Percentiles rank a stretch among this genome's conserved stretches.
Evolutionary conservation across 2,888 invertebrate species (phyloP).

Genomic region (Drosophila falleni): DNA sequence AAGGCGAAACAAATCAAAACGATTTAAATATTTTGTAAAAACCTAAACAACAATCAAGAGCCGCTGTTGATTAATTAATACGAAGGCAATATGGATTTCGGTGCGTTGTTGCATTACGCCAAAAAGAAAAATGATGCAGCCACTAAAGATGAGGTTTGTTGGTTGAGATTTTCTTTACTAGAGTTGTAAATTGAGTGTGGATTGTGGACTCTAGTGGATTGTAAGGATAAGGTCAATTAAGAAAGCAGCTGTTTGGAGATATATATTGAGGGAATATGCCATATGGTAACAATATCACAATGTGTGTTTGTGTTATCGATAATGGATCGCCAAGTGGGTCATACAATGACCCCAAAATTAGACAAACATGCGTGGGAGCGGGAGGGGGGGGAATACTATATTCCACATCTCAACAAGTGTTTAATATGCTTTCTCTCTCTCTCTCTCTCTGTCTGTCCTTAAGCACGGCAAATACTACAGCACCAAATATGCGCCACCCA

Average conservation of each 20-base stretch:
- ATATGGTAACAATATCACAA: slow-evolving; percentile 2
- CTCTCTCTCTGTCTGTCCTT: not conserved
- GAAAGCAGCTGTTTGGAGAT: slow-evolving; percentile 4
- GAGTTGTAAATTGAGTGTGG: not conserved
- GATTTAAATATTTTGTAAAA: slow-evolving; percentile 26
- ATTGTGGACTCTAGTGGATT: not conserved
- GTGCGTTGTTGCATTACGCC: slow-evolving; percentile 87
- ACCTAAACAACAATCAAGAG: slow-evolving; percentile 1
- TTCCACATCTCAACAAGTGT: slow-evolving; percentile 24
- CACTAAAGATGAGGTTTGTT: slow-evolving; percentile 83
- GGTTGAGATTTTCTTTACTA: slow-evolving; percentile 23
- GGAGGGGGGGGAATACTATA: not conserved
- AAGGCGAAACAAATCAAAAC: slow-evolving; percentile 31
- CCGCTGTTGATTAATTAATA: not conserved
- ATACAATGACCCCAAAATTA: slow-evolving; percentile 33
- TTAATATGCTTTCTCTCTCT: slow-evolving; percentile 1
- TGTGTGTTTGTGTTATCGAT: slow-evolving; percentile 16
- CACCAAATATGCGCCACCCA: slow-evolving; percentile 93
- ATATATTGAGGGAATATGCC: not conserved
- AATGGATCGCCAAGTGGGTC: slow-evolving; percentile 43
- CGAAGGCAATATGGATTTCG: slow-evolving; percentile 87
- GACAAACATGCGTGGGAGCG: not conserved
- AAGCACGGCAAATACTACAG: slow-evolving; percentile 89
- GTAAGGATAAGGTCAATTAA: not conserved
- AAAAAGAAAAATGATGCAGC: slow-evolving; percentile 87